Evolutionary conservation across 2,888 invertebrate genomes (phyloP).

Genomic region (Phoenoteleia sp.): DNA sequence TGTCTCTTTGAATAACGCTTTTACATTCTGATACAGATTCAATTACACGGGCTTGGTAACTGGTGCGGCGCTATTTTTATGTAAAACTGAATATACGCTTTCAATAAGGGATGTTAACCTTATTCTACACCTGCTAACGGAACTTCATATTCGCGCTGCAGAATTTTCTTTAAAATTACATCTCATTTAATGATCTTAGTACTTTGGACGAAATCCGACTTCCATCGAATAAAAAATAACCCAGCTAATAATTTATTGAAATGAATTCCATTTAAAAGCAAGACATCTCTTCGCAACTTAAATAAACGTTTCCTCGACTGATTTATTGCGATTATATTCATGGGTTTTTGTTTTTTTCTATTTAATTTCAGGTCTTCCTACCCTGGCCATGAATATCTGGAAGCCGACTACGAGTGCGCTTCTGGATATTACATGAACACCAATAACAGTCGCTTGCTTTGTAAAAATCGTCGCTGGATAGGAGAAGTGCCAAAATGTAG

Average conservation of each 20-base stretch:
- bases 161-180: no score
- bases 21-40: no score
- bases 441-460: constrained; percentile 80
- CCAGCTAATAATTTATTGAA: neutral
- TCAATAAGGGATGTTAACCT: no score
- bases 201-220: no score
- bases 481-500: constrained; percentile 83
- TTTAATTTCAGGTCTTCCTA: constrained; percentile 80
- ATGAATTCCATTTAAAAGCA: neutral
- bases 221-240: neutral
- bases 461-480: constrained; percentile 83
- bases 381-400: constrained; percentile 84
- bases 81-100: no score
- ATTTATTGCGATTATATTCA: constrained; percentile 10
- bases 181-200: no score
- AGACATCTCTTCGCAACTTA: neutral
- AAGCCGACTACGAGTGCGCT: constrained; percentile 84
- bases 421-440: constrained; percentile 81
- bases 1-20: no score
- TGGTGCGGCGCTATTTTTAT: no score
- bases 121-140: no score
- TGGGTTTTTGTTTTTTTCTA: neutral
- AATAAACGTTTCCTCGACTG: neutral
- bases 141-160: no score
- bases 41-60: no score